Base-by-base conservation (phyloP, 1,140 invertebrate species). In the Caenorhabditis latens region DNA sequence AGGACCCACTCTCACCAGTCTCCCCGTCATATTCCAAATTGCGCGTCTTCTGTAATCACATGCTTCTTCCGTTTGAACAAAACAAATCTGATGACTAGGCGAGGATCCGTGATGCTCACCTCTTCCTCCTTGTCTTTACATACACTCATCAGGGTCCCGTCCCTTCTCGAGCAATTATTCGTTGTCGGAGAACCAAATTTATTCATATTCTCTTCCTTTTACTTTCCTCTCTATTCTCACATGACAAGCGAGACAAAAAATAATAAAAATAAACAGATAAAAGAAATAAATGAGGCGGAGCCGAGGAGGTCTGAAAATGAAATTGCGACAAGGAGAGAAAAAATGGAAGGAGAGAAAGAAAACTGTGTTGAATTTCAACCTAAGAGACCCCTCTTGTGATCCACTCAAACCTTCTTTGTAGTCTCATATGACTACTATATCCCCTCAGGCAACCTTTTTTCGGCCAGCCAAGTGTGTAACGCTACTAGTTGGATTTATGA, bases 351-450 rank as follows among this genome's bases (percentile, higher is more conserved):
- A 16, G 46, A 79, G 42, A n/a, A 79, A 32, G 32, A 50, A 48
- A 50, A 79, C 71, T 79, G 71, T 79, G 71, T 79, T 79, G 71
- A 79, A 79, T 24, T 79, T 79, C 71, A 79, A 79, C 71, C 46
- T 50, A 79, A 79, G n/a, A 79, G 46, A 79, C 46, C 71, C 71
- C 71, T 32, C 71, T 79, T 79, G 71, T 79, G 71, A 79, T 79
- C 71, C 71, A 79, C 71, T 79, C 71, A 50, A 79, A 50, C 71
- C 71, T 79, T 79, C 71, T 50, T 53, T 79, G 46, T 79, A 79
- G 71, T 79, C 71, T 79, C 71, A 79, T 79, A 79, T 79, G 71
- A 79, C 71, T 79, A 79, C 71, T 79, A 79, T 48, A 79, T 79
- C 43, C 71, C 71, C 71, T 48, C 71, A 6, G 71, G 71, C 71